A percentile compares a stretch with the other conserved stretches of the same genome.
These are phyloP conservation scores for Aulostomus chinensis DNA, from an alignment of 2,797 vertebrate species.

Conservation along the genomic window DNA sequence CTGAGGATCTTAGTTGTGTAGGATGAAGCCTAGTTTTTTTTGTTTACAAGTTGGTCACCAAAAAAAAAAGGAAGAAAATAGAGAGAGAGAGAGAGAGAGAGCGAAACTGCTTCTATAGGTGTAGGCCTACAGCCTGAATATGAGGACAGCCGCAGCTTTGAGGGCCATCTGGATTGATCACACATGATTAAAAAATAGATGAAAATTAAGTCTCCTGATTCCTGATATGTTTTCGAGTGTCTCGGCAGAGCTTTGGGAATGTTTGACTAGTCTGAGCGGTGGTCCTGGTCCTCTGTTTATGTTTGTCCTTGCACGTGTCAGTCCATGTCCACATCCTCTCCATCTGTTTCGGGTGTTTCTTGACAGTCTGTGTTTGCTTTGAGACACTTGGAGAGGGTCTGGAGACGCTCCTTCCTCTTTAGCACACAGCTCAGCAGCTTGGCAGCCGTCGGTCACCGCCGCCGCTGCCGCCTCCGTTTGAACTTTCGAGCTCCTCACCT, in stretches of 20 bases:
- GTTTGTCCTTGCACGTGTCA: constrained; percentile 73
- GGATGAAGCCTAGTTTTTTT: constrained; percentile 39
- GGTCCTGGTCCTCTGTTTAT: constrained; percentile 67
- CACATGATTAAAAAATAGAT: constrained; percentile 72
- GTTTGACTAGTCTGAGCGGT: constrained; percentile 68
- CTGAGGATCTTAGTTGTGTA: constrained; percentile 83
- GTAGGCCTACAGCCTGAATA: constrained; percentile 57
- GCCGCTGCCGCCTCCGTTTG: constrained; percentile 34
- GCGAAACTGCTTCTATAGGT: constrained; percentile 57
- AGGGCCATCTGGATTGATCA: constrained; percentile 82
- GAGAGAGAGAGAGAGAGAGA: constrained; percentile 11
- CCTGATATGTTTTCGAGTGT: constrained; percentile 77
- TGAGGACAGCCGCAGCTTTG: constrained; percentile 41
- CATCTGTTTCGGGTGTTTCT: constrained; percentile 78
- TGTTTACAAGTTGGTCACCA: constrained; percentile 57
- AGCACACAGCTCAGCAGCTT: constrained; percentile 57
- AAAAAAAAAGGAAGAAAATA: constrained; percentile 30
- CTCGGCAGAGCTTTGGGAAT: constrained; percentile 82
- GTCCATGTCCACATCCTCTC: constrained; percentile 90
- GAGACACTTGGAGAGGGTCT: constrained; percentile 73
- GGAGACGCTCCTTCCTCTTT: constrained; percentile 73
- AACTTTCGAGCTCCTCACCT: constrained; percentile 41
- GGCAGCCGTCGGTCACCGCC: constrained; percentile 36
- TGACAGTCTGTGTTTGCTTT: constrained; percentile 71
- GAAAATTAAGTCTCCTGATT: constrained; percentile 71